These are phyloP conservation scores for Datnioides undecimradiatus DNA, from an alignment of 2,113 vertebrate genomes.

Conservation along the genomic window DNA sequence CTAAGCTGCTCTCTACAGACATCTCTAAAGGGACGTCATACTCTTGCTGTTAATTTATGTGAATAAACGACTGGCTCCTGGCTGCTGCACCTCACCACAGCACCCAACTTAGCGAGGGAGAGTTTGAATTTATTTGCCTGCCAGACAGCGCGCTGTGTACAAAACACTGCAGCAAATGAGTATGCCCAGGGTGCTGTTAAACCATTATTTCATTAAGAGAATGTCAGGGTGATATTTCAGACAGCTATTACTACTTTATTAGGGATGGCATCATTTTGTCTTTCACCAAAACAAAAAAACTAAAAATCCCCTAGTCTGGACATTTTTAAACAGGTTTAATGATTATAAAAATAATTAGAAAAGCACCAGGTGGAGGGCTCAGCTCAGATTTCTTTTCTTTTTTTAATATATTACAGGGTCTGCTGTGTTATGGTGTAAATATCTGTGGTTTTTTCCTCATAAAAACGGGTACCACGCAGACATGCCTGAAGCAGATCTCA, in stretches of 20 bases:
- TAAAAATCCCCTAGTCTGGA: neutral
- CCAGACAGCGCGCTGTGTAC: conserved; percentile 31
- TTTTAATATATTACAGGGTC: conserved; percentile 17
- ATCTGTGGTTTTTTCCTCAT: conserved; percentile 37
- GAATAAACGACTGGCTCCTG: conserved; percentile 43
- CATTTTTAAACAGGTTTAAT: conserved; percentile 15
- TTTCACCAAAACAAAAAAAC: neutral
- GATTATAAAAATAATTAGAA: conserved; percentile 6
- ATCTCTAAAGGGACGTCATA: conserved; percentile 48
- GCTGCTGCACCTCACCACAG: conserved; percentile 30
- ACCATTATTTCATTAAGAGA: conserved; percentile 35
- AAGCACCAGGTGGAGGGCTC: conserved; percentile 22
- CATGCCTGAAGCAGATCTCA: conserved; percentile 30
- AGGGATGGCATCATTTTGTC: conserved; percentile 9
- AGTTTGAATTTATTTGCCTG: conserved; percentile 51
- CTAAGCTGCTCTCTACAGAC: conserved; percentile 33
- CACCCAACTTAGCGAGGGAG: conserved; percentile 20
- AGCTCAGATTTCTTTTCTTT: neutral
- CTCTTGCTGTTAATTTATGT: conserved; percentile 42
- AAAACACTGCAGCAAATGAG: conserved; percentile 42
- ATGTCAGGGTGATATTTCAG: conserved; percentile 44
- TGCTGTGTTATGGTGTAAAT: conserved; percentile 69
- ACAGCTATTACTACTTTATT: conserved; percentile 21
- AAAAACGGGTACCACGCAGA: conserved; percentile 60
- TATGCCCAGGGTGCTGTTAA: conserved; percentile 11